Conservation (phyloP, 2,113 vertebrate genomes). For the Pangasianodon gigas region DNA sequence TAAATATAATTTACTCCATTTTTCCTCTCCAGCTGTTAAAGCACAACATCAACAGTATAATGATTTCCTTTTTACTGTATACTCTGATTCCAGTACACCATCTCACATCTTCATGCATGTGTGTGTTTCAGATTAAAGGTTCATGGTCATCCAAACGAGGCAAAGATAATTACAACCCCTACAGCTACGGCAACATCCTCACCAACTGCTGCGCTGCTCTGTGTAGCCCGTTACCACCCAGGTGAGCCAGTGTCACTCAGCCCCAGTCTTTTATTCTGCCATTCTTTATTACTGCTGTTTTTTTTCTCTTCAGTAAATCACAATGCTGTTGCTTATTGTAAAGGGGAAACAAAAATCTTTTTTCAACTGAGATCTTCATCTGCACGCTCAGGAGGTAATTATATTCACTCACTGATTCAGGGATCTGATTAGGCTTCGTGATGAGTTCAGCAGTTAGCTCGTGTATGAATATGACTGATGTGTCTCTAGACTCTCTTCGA, state of each 20-base stretch:
- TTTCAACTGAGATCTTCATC: conserved; percentile 54
- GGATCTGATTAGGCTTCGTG: conserved; percentile 28
- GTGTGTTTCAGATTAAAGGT: conserved; percentile 89
- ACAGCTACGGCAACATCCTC: conserved; percentile 89
- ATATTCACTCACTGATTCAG: conserved; percentile 4
- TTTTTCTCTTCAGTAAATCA: neutral
- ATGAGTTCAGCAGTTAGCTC: conserved; percentile 46
- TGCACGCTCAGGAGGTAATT: conserved; percentile 43
- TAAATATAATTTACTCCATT: neutral
- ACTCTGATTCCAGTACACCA: neutral
- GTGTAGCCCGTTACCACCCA: conserved; percentile 90
- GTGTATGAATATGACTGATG: conserved; percentile 23
- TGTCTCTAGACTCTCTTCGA: neutral
- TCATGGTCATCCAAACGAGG: conserved; percentile 94
- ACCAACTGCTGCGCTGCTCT: conserved; percentile 91
- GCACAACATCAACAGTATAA: neutral
- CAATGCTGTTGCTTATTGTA: neutral
- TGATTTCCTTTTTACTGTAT: neutral
- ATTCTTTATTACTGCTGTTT: neutral
- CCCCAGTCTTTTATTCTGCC: neutral
- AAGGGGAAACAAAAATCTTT: neutral
- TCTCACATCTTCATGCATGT: neutral
- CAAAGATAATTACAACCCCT: conserved; percentile 94
- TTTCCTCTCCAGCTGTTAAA: neutral
- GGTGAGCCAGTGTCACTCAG: conserved; percentile 69